These are phyloP conservation scores for Phyllopteryx taeniolatus DNA, from an alignment of 2,113 vertebrate genomes.

Conservation along the genomic window DNA sequence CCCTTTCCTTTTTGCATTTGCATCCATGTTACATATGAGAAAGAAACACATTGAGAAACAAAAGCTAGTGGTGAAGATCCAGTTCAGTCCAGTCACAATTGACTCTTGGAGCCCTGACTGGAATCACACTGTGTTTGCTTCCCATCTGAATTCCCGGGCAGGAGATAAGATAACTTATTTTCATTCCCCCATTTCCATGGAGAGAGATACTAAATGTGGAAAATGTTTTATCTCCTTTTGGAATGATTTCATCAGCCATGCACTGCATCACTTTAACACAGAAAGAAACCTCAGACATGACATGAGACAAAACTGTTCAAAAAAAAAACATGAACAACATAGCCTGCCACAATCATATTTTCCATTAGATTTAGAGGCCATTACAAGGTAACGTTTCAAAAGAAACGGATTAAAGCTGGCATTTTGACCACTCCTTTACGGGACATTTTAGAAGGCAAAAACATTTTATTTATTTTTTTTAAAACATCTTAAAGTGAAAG, in stretches of 20 bases:
- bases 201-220: constrained; percentile 13
- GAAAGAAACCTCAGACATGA: background rate
- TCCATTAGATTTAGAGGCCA: constrained; percentile 1
- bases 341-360: background rate
- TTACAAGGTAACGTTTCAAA: no score
- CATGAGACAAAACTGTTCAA: background rate
- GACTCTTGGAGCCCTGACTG: constrained; percentile 2
- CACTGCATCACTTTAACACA: constrained; percentile 10
- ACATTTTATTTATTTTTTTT: no score
- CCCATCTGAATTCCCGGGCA: constrained; percentile 19
- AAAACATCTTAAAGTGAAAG: no score
- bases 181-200: background rate
- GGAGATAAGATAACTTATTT: constrained; percentile 26
- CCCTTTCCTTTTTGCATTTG: constrained; percentile 7
- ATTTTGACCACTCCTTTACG: no score
- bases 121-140: constrained; percentile 11
- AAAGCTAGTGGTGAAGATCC: constrained; percentile 26
- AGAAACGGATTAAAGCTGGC: no score
- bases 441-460: no score
- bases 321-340: background rate
- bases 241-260: constrained; percentile 17
- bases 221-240: constrained; percentile 16
- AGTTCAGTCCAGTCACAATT: constrained; percentile 20
- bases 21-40: background rate
- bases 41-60: background rate